Conservation (phyloP, 2,113 vertebrate genomes). For the Microcebus ravelobensis region DNA sequence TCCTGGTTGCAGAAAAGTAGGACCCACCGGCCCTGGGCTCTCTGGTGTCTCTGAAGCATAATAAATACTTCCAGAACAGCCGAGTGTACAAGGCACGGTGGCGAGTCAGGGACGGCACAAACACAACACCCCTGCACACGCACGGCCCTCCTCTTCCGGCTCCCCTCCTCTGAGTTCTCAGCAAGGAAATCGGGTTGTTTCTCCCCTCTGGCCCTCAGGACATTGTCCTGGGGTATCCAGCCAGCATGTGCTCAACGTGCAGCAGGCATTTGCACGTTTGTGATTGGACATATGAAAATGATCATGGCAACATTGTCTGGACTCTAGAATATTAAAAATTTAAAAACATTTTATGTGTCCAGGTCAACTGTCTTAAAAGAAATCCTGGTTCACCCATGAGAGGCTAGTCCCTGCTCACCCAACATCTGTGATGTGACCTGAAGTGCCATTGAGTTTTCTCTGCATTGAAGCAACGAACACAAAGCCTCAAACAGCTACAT, state of each 20-base stretch:
- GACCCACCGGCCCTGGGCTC: background rate
- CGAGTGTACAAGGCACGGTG: rapidly evolving
- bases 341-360: background rate
- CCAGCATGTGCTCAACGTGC: rapidly evolving
- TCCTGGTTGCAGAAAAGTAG: background rate
- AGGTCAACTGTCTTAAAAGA: background rate
- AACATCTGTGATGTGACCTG: rapidly evolving
- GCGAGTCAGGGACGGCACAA: rapidly evolving
- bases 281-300: background rate
- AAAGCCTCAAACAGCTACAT: background rate
- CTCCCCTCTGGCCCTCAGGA: background rate
- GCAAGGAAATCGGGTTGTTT: background rate
- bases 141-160: rapidly evolving
- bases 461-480: background rate
- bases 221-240: rapidly evolving
- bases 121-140: rapidly evolving
- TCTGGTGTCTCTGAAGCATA: rapidly evolving
- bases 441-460: rapidly evolving
- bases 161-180: background rate
- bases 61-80: background rate
- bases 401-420: background rate
- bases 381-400: background rate
- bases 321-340: background rate
- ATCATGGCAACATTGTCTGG: rapidly evolving
- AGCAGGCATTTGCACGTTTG: rapidly evolving